Evolutionary conservation across 1,140 invertebrate species (phyloP), one percentile per base, ranked within the genome.

Genomic region (Hypothenemus hampei): DNA sequence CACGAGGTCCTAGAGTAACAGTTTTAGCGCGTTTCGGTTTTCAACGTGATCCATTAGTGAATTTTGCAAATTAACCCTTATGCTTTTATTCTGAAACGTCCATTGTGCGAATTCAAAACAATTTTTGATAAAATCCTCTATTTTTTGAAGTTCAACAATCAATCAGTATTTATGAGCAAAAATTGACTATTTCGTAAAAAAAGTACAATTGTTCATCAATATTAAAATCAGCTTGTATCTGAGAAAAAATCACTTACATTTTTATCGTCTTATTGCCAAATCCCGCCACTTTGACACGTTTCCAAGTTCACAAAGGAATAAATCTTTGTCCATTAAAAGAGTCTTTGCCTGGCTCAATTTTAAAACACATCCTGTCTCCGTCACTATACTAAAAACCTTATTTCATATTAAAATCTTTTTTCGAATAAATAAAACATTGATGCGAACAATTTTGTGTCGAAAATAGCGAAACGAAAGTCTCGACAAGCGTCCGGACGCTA

Each of bases 1-100:
- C 44, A 46, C 44, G 23, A 29, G 44, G 23, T 22, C 24, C 26
- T 46, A 7, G 44, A 46, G 44, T 46, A 46, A 19, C 40, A 43
- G 40, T 43, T 43, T 43, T 15, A 43, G 19, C 31, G 23, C 44
- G 26, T 31, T n/a, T 46, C 44, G 31, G 44, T 46, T 46, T 46
- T 46, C 44, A 46, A 20, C 44, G 44, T 31, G 44, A 46, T 46
- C 44, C 44, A 46, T 46, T 46, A 46, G 44, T 15, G 44, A 46
- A 46, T 33, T 46, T 31, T 16, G 13, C 24, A 22, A 46, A 46
- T 46, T 31, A 31, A 46, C 13, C 31, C 31, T 46, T 46, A 33
- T 46, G 13, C 7, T 21, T 43, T 43, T 39, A 18, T 31, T 31
- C 26, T 1, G 8, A 11, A 13, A 31, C 26, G 26, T 31, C n/a